Conservation (phyloP, 2,797 vertebrate species). For the Helostoma temminkii region DNA sequence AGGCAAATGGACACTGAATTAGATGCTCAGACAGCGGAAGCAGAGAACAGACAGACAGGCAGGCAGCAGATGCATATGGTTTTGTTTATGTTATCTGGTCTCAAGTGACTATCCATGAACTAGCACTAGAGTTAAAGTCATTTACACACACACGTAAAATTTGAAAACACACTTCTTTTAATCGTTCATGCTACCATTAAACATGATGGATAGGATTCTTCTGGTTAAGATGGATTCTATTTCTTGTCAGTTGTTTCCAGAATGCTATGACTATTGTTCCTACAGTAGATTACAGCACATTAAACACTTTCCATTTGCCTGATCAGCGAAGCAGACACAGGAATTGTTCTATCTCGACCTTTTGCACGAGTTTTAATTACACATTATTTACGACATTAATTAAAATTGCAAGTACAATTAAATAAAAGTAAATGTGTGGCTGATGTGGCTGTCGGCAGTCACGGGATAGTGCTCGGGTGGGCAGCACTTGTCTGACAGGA, state of each 20-base stretch:
- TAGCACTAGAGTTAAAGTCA: not conserved
- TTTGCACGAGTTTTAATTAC: not conserved
- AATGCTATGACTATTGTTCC: not conserved
- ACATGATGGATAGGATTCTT: not conserved
- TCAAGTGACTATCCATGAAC: not conserved
- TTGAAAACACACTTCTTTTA: not conserved
- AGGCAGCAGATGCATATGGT: conserved; percentile 34
- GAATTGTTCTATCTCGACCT: too few species aligned
- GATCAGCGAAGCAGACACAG: not conserved
- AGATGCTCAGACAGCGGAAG: conserved; percentile 59
- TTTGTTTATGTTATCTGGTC: conserved; percentile 26
- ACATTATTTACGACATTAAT: not conserved
- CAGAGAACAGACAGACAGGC: conserved; percentile 48
- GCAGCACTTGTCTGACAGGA: conserved; percentile 51
- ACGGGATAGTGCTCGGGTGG: conserved; percentile 28
- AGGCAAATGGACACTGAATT: conserved; percentile 63
- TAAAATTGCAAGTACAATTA: not conserved
- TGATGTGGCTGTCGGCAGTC: conserved; percentile 17
- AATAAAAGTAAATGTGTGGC: not conserved
- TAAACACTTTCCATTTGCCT: conserved; percentile 9
- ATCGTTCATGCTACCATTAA: not conserved
- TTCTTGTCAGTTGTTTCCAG: not conserved
- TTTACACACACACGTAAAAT: not conserved
- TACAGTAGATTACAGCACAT: conserved; percentile 4
- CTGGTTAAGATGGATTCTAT: not conserved